Evolutionary conservation across 2,797 vertebrate genomes (phyloP).

Genomic region (Sebastes aleutianus): DNA sequence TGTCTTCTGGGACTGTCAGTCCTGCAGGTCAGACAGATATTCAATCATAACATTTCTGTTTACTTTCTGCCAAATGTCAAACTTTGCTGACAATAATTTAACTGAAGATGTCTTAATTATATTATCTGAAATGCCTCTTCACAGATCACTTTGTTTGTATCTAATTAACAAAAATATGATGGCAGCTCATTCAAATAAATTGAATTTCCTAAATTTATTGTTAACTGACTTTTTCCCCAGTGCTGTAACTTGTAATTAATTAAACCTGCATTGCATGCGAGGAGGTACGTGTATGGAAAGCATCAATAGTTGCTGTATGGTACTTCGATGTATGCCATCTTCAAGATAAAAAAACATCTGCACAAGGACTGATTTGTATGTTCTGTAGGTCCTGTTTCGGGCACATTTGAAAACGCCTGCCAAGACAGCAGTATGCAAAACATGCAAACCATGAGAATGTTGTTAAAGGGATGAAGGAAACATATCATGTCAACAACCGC

Average conservation of each 20-base stretch:
- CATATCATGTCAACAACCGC: background rate
- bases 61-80: constrained; percentile 12
- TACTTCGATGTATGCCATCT: background rate
- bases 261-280: background rate
- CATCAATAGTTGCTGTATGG: background rate
- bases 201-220: background rate
- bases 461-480: constrained; percentile 8
- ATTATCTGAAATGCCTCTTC: background rate
- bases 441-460: background rate
- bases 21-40: constrained; percentile 19
- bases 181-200: constrained; percentile 9
- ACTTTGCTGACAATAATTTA: constrained; percentile 18
- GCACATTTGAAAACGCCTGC: constrained; percentile 1
- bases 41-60: constrained; percentile 6
- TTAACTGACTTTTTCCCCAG: background rate
- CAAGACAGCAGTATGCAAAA: constrained; percentile 5
- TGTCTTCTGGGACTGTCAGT: background rate
- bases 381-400: background rate
- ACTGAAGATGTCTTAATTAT: constrained; percentile 18
- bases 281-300: background rate
- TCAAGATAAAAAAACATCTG: background rate
- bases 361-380: background rate
- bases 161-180: constrained; percentile 17
- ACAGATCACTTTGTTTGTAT: background rate
- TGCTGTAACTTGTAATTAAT: background rate